Conservation (phyloP, 2,113 vertebrate genomes). For the Chelonoidis abingdonii region DNA sequence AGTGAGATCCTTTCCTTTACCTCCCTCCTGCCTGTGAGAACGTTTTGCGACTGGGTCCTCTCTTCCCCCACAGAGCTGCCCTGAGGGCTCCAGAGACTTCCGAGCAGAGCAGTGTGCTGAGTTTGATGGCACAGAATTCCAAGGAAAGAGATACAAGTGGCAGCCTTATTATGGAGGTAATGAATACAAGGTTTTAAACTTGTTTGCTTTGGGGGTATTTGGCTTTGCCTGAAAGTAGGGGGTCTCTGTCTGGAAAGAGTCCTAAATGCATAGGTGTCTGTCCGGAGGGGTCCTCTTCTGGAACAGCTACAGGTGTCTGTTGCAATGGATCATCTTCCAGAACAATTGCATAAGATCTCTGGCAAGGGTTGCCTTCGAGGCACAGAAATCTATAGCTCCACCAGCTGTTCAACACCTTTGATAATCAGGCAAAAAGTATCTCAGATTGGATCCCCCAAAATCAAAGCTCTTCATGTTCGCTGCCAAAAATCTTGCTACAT, state of each 20-base stretch:
- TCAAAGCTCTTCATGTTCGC: background rate
- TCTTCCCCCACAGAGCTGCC: conserved; percentile 85
- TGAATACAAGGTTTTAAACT: background rate
- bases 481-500: background rate
- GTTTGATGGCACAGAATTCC: conserved; percentile 89
- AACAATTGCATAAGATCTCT: background rate
- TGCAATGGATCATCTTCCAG: background rate
- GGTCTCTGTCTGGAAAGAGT: background rate
- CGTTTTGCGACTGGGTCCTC: background rate
- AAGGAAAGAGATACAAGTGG: conserved; percentile 92
- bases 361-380: background rate
- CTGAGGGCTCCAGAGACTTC: conserved; percentile 88
- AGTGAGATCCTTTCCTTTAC: background rate
- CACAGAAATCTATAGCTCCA: background rate
- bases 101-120: conserved; percentile 93
- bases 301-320: background rate
- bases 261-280: background rate
- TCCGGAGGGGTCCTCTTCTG: background rate
- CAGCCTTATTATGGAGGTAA: conserved; percentile 94
- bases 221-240: background rate
- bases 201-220: background rate
- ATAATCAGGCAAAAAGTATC: background rate
- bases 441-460: background rate
- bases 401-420: background rate
- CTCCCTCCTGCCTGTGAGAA: background rate